Percentiles rank a stretch among this genome's conserved stretches.
These are phyloP conservation scores for Phasianus colchicus DNA, from an alignment of 2,113 vertebrate genomes.

Conservation along the genomic window DNA sequence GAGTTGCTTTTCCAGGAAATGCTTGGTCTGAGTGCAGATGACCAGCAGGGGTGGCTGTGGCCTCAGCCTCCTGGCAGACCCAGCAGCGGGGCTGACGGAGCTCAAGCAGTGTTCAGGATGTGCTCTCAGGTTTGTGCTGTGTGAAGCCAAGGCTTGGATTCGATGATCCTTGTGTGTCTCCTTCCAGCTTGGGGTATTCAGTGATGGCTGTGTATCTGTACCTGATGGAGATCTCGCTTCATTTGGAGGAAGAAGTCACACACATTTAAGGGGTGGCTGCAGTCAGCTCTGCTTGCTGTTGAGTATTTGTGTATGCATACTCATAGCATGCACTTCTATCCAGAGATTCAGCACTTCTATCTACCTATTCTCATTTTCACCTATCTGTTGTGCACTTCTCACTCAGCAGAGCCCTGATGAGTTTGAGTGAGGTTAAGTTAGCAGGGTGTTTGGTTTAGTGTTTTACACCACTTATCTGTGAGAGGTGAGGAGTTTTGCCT, in stretches of 20 bases:
- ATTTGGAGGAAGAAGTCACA: not conserved
- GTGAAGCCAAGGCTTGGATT: too few species aligned
- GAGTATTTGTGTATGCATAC: too few species aligned
- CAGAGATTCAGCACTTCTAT: not conserved
- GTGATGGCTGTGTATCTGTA: not conserved
- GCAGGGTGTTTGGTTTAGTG: not conserved
- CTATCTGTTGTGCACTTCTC: not conserved
- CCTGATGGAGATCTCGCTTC: not conserved
- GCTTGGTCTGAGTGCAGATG: not conserved
- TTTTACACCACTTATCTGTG: not conserved
- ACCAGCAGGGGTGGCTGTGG: not conserved
- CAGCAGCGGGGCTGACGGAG: too few species aligned
- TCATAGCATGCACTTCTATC: not conserved
- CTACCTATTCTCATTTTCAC: not conserved
- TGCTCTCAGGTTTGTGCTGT: too few species aligned
- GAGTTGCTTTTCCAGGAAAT: not conserved
- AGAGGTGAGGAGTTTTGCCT: not conserved
- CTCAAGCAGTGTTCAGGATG: too few species aligned
- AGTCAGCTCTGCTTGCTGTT: not conserved
- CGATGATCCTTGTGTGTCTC: too few species aligned
- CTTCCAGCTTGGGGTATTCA: too few species aligned
- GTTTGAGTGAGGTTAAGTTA: constrained; percentile 43
- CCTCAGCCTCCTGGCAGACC: too few species aligned
- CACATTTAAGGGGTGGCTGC: too few species aligned
- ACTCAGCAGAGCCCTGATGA: not conserved